phyloP scores from a whole-genome alignment of 1,140 invertebrate genomes.

The Geopemphigus sp. region DNA sequence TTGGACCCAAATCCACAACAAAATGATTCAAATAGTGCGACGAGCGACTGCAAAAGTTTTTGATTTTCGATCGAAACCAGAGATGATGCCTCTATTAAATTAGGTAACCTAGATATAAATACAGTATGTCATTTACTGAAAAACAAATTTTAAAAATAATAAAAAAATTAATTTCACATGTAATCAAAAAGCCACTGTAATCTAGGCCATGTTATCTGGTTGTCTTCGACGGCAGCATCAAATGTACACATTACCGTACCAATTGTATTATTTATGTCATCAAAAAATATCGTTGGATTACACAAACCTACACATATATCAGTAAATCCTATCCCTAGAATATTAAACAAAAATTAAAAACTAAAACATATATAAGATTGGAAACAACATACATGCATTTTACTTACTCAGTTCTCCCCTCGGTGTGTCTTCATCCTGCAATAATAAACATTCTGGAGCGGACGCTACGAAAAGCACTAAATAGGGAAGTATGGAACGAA shows the following conservation, averaged over 20 bases:
- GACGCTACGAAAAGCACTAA: constrained; percentile 58
- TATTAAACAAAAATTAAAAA: neutral
- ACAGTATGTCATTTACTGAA: neutral
- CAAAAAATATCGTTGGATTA: constrained; percentile 61
- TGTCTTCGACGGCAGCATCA: constrained; percentile 57
- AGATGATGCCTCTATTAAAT: constrained; percentile 56
- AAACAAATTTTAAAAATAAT: neutral
- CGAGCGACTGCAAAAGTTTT: constrained; percentile 51
- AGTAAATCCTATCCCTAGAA: constrained; percentile 57
- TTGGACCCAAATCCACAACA: constrained; percentile 59
- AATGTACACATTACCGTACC: constrained; percentile 60
- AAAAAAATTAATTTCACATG: constrained; percentile 36
- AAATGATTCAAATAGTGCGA: constrained; percentile 55
- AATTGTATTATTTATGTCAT: constrained; percentile 56
- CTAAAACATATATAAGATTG: neutral
- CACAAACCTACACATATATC: constrained; percentile 58
- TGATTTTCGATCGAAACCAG: constrained; percentile 55
- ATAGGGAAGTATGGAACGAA: constrained; percentile 60
- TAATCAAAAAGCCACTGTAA: constrained; percentile 60
- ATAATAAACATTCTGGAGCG: constrained; percentile 53
- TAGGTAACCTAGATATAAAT: constrained; percentile 55
- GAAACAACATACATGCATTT: neutral
- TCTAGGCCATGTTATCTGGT: constrained; percentile 58
- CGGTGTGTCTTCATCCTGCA: neutral
- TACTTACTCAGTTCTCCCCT: constrained; percentile 40